Evolutionary conservation across 2,888 invertebrate species (phyloP).

Genomic region (Cheilosia vulpina): DNA sequence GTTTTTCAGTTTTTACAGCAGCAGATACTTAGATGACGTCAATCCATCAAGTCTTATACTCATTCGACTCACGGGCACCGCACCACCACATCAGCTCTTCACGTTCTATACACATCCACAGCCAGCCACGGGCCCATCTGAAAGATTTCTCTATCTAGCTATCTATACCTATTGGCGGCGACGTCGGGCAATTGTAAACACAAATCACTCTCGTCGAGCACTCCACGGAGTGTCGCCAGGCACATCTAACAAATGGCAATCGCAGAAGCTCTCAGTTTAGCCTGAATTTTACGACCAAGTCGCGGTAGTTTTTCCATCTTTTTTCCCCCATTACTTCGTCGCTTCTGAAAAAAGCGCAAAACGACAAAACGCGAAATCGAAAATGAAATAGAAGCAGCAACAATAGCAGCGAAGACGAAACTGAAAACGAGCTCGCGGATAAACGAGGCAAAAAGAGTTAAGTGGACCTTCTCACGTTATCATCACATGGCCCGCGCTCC

Average conservation of each 20-base stretch:
- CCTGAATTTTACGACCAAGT: constrained; percentile 69
- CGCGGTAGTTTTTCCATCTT: constrained; percentile 32
- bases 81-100: constrained; percentile 24
- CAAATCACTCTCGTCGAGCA: constrained; percentile 61
- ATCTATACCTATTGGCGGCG: constrained; percentile 40
- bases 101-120: constrained; percentile 28
- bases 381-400: constrained; percentile 60
- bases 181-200: constrained; percentile 57
- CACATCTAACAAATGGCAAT: constrained; percentile 65
- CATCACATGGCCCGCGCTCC: constrained; percentile 65
- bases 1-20: constrained; percentile 57
- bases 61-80: constrained; percentile 39
- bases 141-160: constrained; percentile 15
- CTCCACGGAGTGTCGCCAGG: constrained; percentile 67
- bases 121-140: background rate
- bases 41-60: constrained; percentile 53
- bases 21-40: constrained; percentile 63
- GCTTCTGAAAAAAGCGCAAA: constrained; percentile 49
- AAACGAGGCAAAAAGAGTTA: constrained; percentile 51
- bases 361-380: constrained; percentile 27
- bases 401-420: constrained; percentile 43
- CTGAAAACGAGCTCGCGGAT: constrained; percentile 33
- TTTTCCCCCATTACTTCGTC: constrained; percentile 11
- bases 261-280: constrained; percentile 64
- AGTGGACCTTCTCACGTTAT: constrained; percentile 75